Evolutionary conservation across 2,113 vertebrate genomes (phyloP).

Genomic region (Hippocampus zosterae): DNA sequence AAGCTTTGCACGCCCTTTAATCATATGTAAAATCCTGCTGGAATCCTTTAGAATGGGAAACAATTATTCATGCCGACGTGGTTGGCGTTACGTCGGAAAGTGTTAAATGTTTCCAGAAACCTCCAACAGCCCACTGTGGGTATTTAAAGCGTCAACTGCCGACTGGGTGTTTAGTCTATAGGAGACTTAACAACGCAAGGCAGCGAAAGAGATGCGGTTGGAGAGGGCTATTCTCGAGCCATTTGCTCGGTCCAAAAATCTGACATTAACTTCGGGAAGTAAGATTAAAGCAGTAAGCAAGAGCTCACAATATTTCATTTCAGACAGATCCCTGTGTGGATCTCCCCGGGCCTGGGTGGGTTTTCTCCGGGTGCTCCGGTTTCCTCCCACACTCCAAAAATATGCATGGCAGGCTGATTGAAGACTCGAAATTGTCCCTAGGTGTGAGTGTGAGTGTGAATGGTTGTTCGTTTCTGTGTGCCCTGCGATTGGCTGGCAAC

Average conservation of each 20-base stretch:
- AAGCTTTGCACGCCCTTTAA: slow-evolving; percentile 28
- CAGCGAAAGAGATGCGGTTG: not conserved
- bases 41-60: slow-evolving; percentile 35
- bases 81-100: slow-evolving; percentile 22
- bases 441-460: too few relatives aligned
- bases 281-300: slow-evolving; percentile 3
- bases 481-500: too few relatives aligned
- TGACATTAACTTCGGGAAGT: not conserved
- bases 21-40: slow-evolving; percentile 43
- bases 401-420: too few relatives aligned
- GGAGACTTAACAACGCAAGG: not conserved
- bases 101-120: slow-evolving; percentile 21
- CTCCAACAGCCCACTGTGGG: slow-evolving; percentile 14
- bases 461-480: too few relatives aligned
- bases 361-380: too few relatives aligned
- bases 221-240: not conserved
- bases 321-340: too few relatives aligned
- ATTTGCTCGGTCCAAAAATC: not conserved
- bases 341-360: too few relatives aligned
- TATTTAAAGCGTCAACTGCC: slow-evolving; percentile 15
- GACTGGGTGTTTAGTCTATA: not conserved
- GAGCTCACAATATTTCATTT: not conserved
- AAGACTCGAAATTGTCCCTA: too few relatives aligned
- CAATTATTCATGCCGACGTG: slow-evolving; percentile 35
- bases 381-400: too few relatives aligned